A percentile compares a stretch with the other conserved stretches of the same genome.
Conservation (phyloP, 2,888 invertebrate species). For the Macrosiphum euphorbiae region DNA sequence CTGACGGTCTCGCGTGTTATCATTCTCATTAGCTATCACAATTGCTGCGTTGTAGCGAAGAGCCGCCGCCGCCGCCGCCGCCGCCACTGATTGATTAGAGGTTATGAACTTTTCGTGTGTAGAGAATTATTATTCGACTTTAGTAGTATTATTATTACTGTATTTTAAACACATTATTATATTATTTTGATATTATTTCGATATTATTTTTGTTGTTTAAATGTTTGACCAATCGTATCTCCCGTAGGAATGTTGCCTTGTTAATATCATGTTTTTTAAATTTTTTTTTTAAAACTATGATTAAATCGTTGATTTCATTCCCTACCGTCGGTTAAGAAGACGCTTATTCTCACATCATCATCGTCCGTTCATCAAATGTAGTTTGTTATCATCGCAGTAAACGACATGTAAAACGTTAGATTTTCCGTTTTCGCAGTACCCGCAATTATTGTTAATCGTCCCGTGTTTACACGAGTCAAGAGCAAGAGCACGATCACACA, state of each 20-base stretch:
- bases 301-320: neutral
- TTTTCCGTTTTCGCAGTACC: neutral
- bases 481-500: neutral
- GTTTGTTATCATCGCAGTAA: neutral
- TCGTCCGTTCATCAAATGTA: conserved; percentile 35
- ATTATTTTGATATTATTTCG: neutral
- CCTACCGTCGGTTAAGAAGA: neutral
- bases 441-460: neutral
- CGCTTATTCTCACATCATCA: neutral
- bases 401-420: conserved; percentile 38
- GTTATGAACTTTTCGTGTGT: conserved; percentile 50
- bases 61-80: conserved; percentile 40
- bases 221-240: neutral
- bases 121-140: conserved; percentile 3
- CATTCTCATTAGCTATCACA: conserved; percentile 49
- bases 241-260: conserved; percentile 2
- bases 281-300: conserved; percentile 1
- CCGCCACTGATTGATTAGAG: conserved; percentile 63
- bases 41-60: conserved; percentile 57
- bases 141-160: conserved; percentile 15
- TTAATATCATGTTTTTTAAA: conserved; percentile 6
- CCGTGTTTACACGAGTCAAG: neutral
- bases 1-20: conserved; percentile 38
- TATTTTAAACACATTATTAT: conserved; percentile 19
- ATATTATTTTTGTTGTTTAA: neutral